Evolutionary conservation across 53 echinoderm and acorn worm species (phyloP).

Genomic region (Arbacia lixula): DNA sequence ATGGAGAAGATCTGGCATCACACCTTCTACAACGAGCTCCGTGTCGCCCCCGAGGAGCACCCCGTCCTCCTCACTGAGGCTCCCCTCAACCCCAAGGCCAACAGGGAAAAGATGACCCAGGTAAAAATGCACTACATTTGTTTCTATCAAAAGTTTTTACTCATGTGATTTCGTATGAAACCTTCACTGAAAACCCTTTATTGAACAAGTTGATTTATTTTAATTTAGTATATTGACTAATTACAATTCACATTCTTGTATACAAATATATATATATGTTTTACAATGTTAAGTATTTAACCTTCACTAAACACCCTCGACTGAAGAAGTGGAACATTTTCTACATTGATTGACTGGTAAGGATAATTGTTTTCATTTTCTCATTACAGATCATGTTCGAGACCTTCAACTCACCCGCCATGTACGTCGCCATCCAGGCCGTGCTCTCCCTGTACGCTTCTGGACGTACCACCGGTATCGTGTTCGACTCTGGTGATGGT

Average conservation of each 20-base stretch:
- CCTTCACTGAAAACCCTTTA: no score
- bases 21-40: conserved; percentile 99
- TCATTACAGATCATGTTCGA: conserved; percentile 69
- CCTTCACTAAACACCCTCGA: not conserved
- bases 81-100: conserved; percentile 99
- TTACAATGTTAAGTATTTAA: not conserved
- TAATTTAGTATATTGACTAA: no score
- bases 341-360: not conserved
- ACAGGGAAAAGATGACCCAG: conserved; percentile 99
- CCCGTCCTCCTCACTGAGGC: conserved; percentile 98
- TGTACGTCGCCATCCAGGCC: conserved; percentile 72
- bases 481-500: conserved; percentile 78
- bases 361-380: not conserved
- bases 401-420: conserved; percentile 69
- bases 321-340: not conserved
- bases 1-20: conserved; percentile 99
- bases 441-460: conserved; percentile 77
- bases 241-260: no score
- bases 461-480: conserved; percentile 80
- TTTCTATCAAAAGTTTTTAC: no score
- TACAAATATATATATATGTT: no score
- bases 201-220: no score
- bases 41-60: conserved; percentile 99
- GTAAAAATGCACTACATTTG: not conserved
- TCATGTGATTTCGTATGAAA: no score